Conservation (phyloP, 2,113 vertebrate genomes). For the Gallinago paraguaiae region DNA sequence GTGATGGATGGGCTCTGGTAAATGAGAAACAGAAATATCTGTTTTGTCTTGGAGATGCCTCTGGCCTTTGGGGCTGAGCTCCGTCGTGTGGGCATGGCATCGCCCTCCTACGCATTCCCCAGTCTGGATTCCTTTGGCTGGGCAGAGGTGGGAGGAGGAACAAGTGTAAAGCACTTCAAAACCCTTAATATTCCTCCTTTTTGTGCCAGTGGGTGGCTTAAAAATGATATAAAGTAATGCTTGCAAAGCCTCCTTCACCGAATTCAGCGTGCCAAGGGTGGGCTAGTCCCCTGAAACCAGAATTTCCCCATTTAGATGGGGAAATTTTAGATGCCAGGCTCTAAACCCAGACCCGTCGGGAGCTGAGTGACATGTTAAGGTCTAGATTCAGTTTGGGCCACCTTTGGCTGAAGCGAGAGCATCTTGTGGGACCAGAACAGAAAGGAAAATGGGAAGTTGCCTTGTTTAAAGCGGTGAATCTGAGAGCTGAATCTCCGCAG, state of each 20-base stretch:
- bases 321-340: neutral
- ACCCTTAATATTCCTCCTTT: neutral
- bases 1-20: neutral
- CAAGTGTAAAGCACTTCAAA: neutral
- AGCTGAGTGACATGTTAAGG: rapidly evolving
- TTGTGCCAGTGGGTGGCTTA: neutral
- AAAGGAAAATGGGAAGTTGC: rapidly evolving
- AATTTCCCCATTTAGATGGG: neutral
- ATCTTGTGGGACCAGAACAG: no score
- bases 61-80: neutral
- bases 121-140: neutral
- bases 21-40: neutral
- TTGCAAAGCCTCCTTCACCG: neutral
- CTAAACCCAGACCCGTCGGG: neutral
- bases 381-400: neutral
- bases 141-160: neutral
- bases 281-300: neutral
- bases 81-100: neutral
- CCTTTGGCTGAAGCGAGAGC: neutral
- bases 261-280: neutral
- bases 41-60: neutral
- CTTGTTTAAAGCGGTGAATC: neutral
- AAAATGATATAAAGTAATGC: neutral
- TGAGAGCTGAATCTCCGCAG: constrained; percentile 61
- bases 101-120: neutral